Conservation (phyloP, 2,113 vertebrate genomes). For the human (Homo sapiens) region DNA sequence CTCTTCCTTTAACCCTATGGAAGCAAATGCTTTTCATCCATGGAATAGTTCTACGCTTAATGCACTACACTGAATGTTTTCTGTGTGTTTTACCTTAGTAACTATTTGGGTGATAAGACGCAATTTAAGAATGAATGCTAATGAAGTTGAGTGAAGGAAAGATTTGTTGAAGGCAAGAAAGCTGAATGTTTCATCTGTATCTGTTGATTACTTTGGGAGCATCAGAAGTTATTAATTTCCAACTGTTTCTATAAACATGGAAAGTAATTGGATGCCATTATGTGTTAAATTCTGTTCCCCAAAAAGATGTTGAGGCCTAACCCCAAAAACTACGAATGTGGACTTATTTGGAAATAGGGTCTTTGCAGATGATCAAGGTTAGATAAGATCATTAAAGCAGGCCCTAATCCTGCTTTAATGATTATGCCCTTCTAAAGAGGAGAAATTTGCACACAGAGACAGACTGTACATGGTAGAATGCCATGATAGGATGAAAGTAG, state of each 20-base stretch:
- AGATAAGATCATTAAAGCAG: too few species aligned
- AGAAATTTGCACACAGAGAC: neutral
- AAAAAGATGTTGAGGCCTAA: neutral
- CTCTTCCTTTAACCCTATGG: slow-evolving; percentile 13
- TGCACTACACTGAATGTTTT: neutral
- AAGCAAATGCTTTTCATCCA: neutral
- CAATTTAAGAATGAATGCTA: neutral
- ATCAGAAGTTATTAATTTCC: neutral
- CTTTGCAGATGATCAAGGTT: neutral
- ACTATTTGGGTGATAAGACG: neutral
- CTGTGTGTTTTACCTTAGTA: neutral
- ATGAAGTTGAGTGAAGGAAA: neutral
- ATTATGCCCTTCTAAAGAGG: neutral
- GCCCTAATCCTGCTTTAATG: too few species aligned
- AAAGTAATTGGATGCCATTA: neutral
- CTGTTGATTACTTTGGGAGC: neutral
- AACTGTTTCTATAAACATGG: neutral
- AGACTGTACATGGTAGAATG: rapidly evolving
- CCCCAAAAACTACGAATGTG: neutral
- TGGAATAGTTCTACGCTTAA: rapidly evolving
- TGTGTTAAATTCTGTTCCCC: neutral
- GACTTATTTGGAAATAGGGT: neutral
- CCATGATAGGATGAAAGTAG: neutral
- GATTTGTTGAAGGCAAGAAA: neutral
- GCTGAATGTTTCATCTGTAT: neutral